Evolutionary conservation across 1,140 invertebrate genomes (phyloP), one percentile per base, ranked within the genome.

Genomic region (Neodiprion fabricii): DNA sequence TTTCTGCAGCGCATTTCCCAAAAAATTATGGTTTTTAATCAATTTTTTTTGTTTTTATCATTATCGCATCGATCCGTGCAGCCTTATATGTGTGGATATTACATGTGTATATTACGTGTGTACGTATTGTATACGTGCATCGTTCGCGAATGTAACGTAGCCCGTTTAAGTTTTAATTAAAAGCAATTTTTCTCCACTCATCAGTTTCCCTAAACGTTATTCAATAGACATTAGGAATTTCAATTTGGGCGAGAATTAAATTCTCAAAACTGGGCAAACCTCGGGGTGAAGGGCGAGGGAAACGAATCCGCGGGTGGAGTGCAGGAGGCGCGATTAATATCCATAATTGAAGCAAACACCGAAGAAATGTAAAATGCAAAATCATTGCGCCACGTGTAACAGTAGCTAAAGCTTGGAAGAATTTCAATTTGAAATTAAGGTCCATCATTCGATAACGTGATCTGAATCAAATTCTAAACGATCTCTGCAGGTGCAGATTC

Each of bases 111-210:
- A 40, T 40, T 40, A 40, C 5, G 28, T 40, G 28, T 40, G 28
- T 40, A 40, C 5, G 28, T 40, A 1, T 40, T 40, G 28, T 40
- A 40, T 40, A 40, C 28, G 28, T 5, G 28, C 1, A 40, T 40
- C 28, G 28, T 40, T 40, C 5, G 28, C 28, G 28, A 40, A 5
- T 40, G 28, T 40, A 40, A 40, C 5, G 28, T 1, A 9, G 53
- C 53, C n/a, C 53, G 11, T 14, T 12, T 61, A 14, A 9, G 53
- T 61, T 61, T 61, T 61, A 61, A 61, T 61, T 61, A 61, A 61
- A 61, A 61, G 53, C 53, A 61, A 61, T 61, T 61, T 61, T 61
- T 61, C 53, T 61, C 8, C 53, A 14, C 53, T 61, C 53, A 61
- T 61, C 53, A 9, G 11, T 17, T 40, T 40, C 11, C 53, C 53